phyloP scores from a whole-genome alignment of 1,140 invertebrate species.

The Platyscapa corneri region DNA sequence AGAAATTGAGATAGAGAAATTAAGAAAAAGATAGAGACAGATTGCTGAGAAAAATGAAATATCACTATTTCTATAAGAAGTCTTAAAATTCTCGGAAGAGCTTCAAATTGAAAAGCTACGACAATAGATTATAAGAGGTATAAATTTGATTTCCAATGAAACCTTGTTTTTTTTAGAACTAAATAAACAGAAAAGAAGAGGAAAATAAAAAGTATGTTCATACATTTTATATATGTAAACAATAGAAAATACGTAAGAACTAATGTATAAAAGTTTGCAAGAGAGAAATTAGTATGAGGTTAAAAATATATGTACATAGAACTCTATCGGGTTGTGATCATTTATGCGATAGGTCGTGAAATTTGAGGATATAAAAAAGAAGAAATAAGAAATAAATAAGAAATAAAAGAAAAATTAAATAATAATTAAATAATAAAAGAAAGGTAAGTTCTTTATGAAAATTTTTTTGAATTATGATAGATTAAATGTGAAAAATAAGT shows the following conservation, averaged over 20 bases:
- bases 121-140: constrained; percentile 33
- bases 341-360: constrained; percentile 40
- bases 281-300: constrained; percentile 6
- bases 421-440: too few relatives aligned
- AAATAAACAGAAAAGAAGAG: neutral
- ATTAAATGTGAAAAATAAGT: constrained; percentile 3
- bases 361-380: neutral
- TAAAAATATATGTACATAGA: constrained; percentile 41
- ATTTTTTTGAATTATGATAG: constrained; percentile 16
- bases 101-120: constrained; percentile 47
- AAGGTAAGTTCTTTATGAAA: constrained; percentile 21
- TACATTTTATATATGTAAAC: constrained; percentile 7
- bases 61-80: constrained; percentile 48
- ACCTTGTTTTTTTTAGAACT: neutral
- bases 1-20: neutral
- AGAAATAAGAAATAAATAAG: neutral
- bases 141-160: constrained; percentile 31
- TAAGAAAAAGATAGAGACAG: neutral
- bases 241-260: constrained; percentile 13
- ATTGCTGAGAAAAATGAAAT: neutral
- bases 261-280: neutral
- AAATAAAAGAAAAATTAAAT: neutral
- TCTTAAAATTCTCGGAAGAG: constrained; percentile 40
- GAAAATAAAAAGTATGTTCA: neutral
- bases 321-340: constrained; percentile 52